Conservation (phyloP, 2,113 vertebrate species). For the Stomatorhinus ivindoensis region DNA sequence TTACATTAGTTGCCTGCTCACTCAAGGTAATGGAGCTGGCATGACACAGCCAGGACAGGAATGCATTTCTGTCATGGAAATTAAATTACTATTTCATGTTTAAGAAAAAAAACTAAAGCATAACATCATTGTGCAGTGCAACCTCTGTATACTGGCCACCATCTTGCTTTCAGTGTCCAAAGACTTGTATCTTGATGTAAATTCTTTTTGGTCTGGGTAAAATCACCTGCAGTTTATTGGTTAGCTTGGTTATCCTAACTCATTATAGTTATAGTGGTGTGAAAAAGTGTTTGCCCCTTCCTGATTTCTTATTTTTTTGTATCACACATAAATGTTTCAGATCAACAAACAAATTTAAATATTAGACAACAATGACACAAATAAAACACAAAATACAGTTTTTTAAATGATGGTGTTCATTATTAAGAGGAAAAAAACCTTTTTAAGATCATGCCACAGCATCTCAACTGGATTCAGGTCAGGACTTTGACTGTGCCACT, state of each 20-base stretch:
- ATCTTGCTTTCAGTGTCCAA: neutral
- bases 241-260: neutral
- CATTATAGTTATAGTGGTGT: neutral
- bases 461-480: too few relatives aligned
- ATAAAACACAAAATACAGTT: too few relatives aligned
- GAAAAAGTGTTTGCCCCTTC: too few relatives aligned
- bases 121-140: neutral
- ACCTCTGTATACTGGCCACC: neutral
- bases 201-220: neutral
- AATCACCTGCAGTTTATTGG: neutral
- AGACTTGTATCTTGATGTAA: neutral
- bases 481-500: too few relatives aligned
- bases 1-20: neutral
- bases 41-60: neutral
- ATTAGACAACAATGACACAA: too few relatives aligned
- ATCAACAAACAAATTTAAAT: too few relatives aligned
- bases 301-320: too few relatives aligned
- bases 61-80: neutral
- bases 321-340: too few relatives aligned
- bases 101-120: neutral
- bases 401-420: too few relatives aligned
- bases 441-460: too few relatives aligned
- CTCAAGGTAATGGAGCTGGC: neutral
- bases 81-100: neutral
- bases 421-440: too few relatives aligned